A percentile compares a stretch with the other conserved stretches of the same genome.
phyloP scores from a whole-genome alignment of 2,888 invertebrate species.

The Helicoverpa assulta region DNA sequence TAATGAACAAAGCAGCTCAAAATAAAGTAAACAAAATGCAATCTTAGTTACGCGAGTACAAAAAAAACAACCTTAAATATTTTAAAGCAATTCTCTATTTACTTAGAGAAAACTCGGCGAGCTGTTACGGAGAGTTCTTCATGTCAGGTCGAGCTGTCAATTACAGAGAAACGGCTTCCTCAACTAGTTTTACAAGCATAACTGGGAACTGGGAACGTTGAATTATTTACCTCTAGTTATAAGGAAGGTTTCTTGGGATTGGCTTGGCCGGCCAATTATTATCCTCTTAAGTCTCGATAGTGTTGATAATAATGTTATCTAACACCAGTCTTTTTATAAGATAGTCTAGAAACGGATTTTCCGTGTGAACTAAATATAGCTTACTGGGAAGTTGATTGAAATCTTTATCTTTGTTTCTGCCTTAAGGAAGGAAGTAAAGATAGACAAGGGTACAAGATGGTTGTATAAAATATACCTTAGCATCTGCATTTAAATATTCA shows the following conservation, averaged over 20 bases:
- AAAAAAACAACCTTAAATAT: slow-evolving; percentile 4
- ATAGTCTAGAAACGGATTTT: neutral
- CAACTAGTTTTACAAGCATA: slow-evolving; percentile 28
- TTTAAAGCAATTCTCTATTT: slow-evolving; percentile 13
- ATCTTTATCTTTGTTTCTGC: too few species aligned
- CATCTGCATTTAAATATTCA: too few species aligned
- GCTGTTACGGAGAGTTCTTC: slow-evolving; percentile 11
- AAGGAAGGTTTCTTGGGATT: slow-evolving; percentile 34
- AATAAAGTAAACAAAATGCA: too few species aligned
- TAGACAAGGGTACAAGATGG: too few species aligned
- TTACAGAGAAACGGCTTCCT: slow-evolving; percentile 34
- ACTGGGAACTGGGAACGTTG: slow-evolving; percentile 34
- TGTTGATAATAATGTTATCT: slow-evolving; percentile 17
- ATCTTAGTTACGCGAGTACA: neutral
- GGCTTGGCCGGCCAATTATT: slow-evolving; percentile 24
- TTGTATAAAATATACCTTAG: too few species aligned
- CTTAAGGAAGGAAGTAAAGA: too few species aligned
- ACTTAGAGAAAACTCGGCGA: slow-evolving; percentile 16
- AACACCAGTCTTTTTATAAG: neutral
- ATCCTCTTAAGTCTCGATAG: slow-evolving; percentile 16
- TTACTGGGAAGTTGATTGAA: neutral
- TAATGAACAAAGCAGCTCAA: too few species aligned
- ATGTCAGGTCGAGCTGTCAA: slow-evolving; percentile 37
- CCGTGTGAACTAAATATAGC: neutral
- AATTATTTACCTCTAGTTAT: slow-evolving; percentile 51